phyloP scores from a whole-genome alignment of 2,888 invertebrate genomes.

The Lapara coniferarum region DNA sequence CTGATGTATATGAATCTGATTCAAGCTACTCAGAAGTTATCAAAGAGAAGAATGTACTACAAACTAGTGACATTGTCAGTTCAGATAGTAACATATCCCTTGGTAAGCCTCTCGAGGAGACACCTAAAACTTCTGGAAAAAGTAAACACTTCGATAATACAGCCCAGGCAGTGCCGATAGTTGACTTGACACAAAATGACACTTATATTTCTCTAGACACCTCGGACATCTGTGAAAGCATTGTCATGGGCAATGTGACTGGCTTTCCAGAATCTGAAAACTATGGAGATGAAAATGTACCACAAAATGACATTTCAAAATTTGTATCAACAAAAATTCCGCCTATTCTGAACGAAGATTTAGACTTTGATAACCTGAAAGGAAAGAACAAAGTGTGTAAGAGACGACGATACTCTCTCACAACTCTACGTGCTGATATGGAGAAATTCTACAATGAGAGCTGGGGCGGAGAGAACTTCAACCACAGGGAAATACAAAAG shows the following conservation, averaged over 20 bases:
- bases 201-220: constrained; percentile 41
- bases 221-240: constrained; percentile 61
- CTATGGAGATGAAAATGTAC: constrained; percentile 46
- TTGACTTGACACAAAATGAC: constrained; percentile 64
- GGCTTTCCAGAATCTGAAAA: constrained; percentile 61
- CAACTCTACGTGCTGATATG: constrained; percentile 80
- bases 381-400: constrained; percentile 66
- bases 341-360: constrained; percentile 69
- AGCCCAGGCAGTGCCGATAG: constrained; percentile 28
- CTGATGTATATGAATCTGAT: constrained; percentile 84
- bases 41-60: constrained; percentile 41
- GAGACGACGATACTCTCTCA: constrained; percentile 65
- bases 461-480: constrained; percentile 86
- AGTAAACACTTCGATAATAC: constrained; percentile 32
- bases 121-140: constrained; percentile 35
- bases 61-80: constrained; percentile 44
- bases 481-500: constrained; percentile 81
- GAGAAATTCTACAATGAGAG: constrained; percentile 86
- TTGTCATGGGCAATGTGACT: constrained; percentile 73
- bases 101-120: constrained; percentile 36
- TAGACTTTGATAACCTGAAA: constrained; percentile 76
- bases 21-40: constrained; percentile 67
- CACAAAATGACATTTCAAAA: constrained; percentile 49
- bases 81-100: constrained; percentile 46
- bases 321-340: constrained; percentile 76